phyloP scores from a whole-genome alignment of 2,888 invertebrate species.

The Nephrotoma flavescens region DNA sequence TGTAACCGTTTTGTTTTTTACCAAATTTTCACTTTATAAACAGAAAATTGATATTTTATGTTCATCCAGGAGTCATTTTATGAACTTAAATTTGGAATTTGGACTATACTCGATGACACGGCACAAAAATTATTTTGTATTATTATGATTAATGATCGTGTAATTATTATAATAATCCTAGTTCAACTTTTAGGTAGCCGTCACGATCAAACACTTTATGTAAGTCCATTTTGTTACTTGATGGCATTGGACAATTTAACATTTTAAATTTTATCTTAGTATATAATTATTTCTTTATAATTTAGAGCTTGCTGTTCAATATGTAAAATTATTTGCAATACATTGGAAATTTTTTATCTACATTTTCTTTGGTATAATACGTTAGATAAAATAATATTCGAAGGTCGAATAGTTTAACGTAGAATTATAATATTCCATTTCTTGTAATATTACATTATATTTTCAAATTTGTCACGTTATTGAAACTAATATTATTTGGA shows the following conservation, averaged over 20 bases:
- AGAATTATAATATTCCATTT: neutral
- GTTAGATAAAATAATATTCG: neutral
- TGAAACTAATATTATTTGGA: neutral
- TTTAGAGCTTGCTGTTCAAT: neutral
- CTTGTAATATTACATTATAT: neutral
- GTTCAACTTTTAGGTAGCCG: neutral
- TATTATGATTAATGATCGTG: neutral
- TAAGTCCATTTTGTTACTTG: no score
- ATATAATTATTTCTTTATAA: neutral
- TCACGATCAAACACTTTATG: neutral
- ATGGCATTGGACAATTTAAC: neutral
- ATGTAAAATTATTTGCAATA: neutral
- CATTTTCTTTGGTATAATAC: neutral
- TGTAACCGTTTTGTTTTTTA: neutral
- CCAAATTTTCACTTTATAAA: neutral
- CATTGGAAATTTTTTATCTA: neutral
- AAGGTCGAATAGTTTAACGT: neutral
- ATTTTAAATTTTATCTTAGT: neutral
- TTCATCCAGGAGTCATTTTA: neutral
- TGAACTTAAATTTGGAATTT: neutral
- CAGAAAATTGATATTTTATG: neutral
- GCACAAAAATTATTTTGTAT: neutral
- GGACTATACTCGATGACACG: neutral
- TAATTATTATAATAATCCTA: neutral
- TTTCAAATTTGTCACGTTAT: neutral